phyloP scores from a whole-genome alignment of 2,797 vertebrate species.

The Avahi laniger region DNA sequence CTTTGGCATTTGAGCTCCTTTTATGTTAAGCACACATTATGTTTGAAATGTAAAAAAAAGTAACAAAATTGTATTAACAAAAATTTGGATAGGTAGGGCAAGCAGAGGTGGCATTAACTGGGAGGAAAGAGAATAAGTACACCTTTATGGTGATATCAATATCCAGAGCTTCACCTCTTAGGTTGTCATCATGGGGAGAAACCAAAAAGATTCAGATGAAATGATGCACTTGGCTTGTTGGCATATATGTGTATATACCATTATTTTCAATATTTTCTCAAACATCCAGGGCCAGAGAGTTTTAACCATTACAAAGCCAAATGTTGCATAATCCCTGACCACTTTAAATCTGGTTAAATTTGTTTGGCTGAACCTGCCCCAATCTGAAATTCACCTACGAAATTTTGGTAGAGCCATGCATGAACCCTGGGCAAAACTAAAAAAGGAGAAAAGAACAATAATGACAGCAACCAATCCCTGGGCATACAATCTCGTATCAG shows the following conservation, averaged over 20 bases:
- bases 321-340: neutral
- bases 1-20: neutral
- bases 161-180: neutral
- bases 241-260: neutral
- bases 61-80: neutral
- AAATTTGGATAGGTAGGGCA: neutral
- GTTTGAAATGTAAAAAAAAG: neutral
- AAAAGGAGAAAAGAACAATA: neutral
- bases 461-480: neutral
- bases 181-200: neutral
- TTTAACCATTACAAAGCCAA: neutral
- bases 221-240: neutral
- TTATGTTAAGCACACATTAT: neutral
- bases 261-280: neutral
- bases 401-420: neutral
- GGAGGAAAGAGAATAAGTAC: neutral
- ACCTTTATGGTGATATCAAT: neutral
- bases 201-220: neutral
- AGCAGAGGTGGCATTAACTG: neutral
- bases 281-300: neutral
- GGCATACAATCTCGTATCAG: accelerated
- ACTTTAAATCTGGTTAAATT: neutral
- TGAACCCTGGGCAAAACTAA: neutral
- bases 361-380: neutral
- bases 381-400: neutral